Conservation (phyloP, 2,797 vertebrate genomes). For the Galagoides demidoff region DNA sequence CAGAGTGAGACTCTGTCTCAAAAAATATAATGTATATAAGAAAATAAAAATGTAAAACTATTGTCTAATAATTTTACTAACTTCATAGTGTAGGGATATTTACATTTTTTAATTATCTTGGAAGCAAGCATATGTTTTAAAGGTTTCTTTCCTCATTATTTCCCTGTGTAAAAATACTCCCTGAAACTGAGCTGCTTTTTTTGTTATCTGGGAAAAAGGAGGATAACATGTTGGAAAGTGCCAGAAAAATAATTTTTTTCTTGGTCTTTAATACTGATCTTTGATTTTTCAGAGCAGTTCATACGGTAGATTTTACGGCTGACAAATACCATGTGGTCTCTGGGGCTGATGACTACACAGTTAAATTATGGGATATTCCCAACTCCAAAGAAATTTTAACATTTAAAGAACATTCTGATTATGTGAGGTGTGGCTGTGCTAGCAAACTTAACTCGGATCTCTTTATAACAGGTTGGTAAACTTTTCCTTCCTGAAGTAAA, state of each 20-base stretch:
- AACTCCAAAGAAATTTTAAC: constrained; percentile 89
- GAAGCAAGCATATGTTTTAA: background rate
- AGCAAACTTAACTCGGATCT: constrained; percentile 95
- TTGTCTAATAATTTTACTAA: constrained; percentile 28
- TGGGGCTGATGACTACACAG: constrained; percentile 95
- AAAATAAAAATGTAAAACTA: constrained; percentile 21
- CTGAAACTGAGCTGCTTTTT: background rate
- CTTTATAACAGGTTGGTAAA: constrained; percentile 93
- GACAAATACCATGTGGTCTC: constrained; percentile 94
- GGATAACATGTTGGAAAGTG: background rate
- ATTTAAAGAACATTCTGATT: constrained; percentile 95
- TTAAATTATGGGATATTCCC: constrained; percentile 95
- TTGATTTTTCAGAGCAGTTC: constrained; percentile 91
- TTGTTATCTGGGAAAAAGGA: background rate
- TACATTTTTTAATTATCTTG: constrained; percentile 38
- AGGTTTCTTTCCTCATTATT: constrained; percentile 33
- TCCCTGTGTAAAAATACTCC: background rate
- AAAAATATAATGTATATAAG: background rate
- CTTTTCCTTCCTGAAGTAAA: background rate
- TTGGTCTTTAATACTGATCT: constrained; percentile 36
- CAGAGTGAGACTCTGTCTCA: too few relatives aligned
- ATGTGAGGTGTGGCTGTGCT: constrained; percentile 93
- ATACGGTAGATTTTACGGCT: constrained; percentile 93
- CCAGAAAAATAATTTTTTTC: background rate
- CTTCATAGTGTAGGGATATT: background rate